Percentiles rank a stretch among this genome's conserved stretches.
Conservation (phyloP, 1,140 invertebrate genomes). For the Aphelinus certus region DNA sequence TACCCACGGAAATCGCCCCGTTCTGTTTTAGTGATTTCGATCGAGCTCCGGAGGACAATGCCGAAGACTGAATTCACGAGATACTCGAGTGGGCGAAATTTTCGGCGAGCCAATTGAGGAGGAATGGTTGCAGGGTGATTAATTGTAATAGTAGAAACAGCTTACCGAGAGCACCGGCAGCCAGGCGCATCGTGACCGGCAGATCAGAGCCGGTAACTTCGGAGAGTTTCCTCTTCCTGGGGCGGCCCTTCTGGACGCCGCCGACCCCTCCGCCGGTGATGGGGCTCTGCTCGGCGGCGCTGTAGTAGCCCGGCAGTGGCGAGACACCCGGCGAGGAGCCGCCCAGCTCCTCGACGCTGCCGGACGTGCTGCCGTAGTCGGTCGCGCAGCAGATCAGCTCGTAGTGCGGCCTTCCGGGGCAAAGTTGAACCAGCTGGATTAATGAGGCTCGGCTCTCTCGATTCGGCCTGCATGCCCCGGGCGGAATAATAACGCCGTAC, state of each 20-base stretch:
- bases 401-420: slow-evolving; percentile 69
- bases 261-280: slow-evolving; percentile 49
- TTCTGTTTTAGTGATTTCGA: too few relatives aligned
- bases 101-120: too few relatives aligned
- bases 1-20: too few relatives aligned
- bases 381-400: slow-evolving; percentile 70
- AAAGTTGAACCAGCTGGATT: too few relatives aligned
- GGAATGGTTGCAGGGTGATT: slow-evolving; percentile 7
- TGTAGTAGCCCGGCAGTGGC: slow-evolving; percentile 69
- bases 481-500: not conserved
- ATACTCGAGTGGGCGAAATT: too few relatives aligned
- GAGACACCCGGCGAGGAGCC: slow-evolving; percentile 66
- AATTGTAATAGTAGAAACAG: slow-evolving; percentile 3
- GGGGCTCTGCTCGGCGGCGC: slow-evolving; percentile 65
- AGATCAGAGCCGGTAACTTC: slow-evolving; percentile 69
- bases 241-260: slow-evolving; percentile 80
- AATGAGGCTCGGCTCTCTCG: too few relatives aligned
- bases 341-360: slow-evolving; percentile 69
- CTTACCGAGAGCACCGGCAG: slow-evolving; percentile 76
- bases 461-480: too few relatives aligned
- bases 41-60: too few relatives aligned
- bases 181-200: slow-evolving; percentile 76
- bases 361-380: slow-evolving; percentile 69
- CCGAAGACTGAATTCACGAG: too few relatives aligned
- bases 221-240: slow-evolving; percentile 80